Percentiles rank a stretch among this genome's conserved stretches.
Conservation (phyloP, 2,888 invertebrate genomes). For the Cephus runcator region DNA sequence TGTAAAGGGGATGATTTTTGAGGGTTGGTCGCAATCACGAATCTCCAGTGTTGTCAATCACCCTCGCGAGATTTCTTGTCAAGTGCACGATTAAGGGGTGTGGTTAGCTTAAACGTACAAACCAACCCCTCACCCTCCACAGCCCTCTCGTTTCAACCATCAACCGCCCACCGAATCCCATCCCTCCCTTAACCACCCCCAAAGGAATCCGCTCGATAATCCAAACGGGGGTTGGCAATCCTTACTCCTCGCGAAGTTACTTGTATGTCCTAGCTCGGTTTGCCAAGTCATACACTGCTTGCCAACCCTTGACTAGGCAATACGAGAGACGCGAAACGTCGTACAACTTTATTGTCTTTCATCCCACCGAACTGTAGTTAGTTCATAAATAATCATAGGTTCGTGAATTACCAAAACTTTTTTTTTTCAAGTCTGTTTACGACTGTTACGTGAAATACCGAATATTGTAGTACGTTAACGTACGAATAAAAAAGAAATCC, state of each 20-base stretch:
- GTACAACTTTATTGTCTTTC: background rate
- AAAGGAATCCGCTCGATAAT: conserved; percentile 4
- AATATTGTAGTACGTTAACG: background rate
- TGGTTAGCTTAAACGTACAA: background rate
- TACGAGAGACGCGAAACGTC: background rate
- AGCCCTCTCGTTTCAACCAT: background rate
- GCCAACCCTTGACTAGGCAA: background rate
- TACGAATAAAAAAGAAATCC: too few relatives aligned
- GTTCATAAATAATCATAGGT: background rate
- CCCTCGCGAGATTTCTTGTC: background rate
- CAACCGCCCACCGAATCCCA: background rate
- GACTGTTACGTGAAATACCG: background rate
- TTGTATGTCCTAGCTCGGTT: background rate
- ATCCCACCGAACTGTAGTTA: background rate
- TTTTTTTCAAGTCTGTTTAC: background rate
- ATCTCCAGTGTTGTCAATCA: background rate
- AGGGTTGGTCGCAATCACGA: background rate
- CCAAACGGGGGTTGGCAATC: background rate
- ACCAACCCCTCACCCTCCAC: background rate
- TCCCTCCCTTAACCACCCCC: background rate
- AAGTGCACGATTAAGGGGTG: conserved; percentile 3
- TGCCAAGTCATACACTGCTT: background rate
- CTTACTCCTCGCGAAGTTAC: background rate
- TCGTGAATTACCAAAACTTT: background rate
- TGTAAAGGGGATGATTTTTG: background rate